phyloP scores from a whole-genome alignment of 92 coral and sea anemone species.

The Epizoanthus scotinus region DNA sequence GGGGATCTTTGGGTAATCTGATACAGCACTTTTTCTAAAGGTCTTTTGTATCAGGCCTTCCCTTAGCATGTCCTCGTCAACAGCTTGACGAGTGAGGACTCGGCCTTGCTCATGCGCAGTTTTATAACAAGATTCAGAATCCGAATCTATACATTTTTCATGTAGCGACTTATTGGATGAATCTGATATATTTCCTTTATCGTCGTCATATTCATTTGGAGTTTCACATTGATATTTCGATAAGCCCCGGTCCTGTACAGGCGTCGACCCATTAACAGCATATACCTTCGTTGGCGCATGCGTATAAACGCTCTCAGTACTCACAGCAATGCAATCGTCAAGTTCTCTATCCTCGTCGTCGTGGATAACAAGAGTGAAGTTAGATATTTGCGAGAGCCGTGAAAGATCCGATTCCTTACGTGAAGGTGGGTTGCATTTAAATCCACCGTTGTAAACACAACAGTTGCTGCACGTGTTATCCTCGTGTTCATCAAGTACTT shows the following conservation, averaged over 20 bases:
- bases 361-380: constrained; percentile 52
- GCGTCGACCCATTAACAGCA: constrained; percentile 33
- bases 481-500: neutral
- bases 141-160: neutral
- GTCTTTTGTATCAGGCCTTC: neutral
- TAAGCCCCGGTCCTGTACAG: constrained; percentile 40
- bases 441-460: neutral
- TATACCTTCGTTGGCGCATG: constrained; percentile 36
- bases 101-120: neutral
- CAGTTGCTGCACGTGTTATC: neutral
- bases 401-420: constrained; percentile 24
- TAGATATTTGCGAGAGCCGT: neutral
- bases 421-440: neutral
- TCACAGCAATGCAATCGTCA: constrained; percentile 58
- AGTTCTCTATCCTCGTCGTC: constrained; percentile 50
- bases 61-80: neutral
- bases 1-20: constrained; percentile 4
- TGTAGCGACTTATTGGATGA: neutral
- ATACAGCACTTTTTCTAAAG: neutral
- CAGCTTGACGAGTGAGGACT: neutral
- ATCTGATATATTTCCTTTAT: constrained; percentile 12
- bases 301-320: constrained; percentile 63
- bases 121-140: neutral
- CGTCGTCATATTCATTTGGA: neutral
- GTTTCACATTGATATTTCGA: neutral